Percentiles rank a stretch among this genome's conserved stretches.
phyloP scores from a whole-genome alignment of 2,797 vertebrate genomes.

The Ctenopoma multispine region DNA sequence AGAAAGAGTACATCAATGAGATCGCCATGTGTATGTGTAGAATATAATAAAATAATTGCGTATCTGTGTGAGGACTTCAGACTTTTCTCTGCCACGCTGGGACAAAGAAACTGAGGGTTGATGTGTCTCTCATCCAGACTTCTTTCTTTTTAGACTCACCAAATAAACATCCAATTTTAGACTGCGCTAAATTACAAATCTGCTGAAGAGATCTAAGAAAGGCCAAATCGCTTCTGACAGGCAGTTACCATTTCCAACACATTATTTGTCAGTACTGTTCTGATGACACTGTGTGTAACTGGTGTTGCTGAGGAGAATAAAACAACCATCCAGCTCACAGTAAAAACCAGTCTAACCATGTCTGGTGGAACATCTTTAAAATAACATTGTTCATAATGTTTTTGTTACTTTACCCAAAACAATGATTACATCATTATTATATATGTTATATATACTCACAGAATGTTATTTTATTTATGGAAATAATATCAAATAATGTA shows the following conservation, averaged over 20 bases:
- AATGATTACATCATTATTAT: too few species aligned
- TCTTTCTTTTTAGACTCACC: neutral
- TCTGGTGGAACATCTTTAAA: too few species aligned
- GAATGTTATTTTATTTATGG: too few species aligned
- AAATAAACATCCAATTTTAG: slow-evolving; percentile 51
- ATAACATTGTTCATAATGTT: too few species aligned
- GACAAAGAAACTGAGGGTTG: slow-evolving; percentile 19
- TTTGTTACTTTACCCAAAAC: too few species aligned
- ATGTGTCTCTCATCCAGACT: slow-evolving; percentile 26
- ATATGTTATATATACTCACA: too few species aligned
- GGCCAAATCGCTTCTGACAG: neutral
- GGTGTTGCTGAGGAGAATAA: slow-evolving; percentile 22
- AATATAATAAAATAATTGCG: neutral
- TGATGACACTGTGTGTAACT: slow-evolving; percentile 26
- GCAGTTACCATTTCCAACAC: neutral
- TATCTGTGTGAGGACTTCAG: slow-evolving; percentile 1
- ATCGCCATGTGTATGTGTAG: too few species aligned
- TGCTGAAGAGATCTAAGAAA: neutral
- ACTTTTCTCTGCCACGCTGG: neutral
- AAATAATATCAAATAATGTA: too few species aligned
- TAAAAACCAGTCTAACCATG: too few species aligned
- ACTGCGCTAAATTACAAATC: slow-evolving; percentile 17
- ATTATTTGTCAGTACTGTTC: neutral
- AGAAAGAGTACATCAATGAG: too few species aligned
- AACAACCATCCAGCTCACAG: neutral